phyloP scores from a whole-genome alignment of 2,888 invertebrate genomes.

The Carterocephalus palaemon region DNA sequence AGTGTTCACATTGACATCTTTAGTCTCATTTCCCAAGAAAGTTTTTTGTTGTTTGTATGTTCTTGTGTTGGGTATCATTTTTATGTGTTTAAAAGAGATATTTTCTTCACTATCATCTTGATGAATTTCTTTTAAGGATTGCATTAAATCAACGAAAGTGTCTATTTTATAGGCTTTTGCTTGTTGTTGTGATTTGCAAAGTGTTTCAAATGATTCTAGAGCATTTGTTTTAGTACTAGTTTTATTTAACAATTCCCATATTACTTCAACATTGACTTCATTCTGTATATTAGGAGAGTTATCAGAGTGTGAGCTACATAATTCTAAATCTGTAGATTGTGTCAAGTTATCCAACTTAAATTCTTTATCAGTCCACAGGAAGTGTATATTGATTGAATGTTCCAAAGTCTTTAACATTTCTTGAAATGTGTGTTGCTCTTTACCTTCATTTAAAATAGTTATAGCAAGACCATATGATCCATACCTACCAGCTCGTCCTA shows the following conservation, averaged over 20 bases:
- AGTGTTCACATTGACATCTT: too few species aligned
- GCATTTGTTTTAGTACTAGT: conserved; percentile 23
- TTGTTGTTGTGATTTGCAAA: conserved; percentile 35
- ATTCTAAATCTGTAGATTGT: neutral
- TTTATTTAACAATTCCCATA: conserved; percentile 43
- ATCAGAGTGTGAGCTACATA: neutral
- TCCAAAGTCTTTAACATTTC: conserved; percentile 79
- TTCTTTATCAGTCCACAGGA: conserved; percentile 49
- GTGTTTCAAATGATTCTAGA: conserved; percentile 39
- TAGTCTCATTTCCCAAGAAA: too few species aligned
- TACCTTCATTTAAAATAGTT: conserved; percentile 83
- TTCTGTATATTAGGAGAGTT: conserved; percentile 5
- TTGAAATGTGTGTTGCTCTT: conserved; percentile 80
- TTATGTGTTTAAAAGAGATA: neutral
- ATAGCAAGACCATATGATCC: conserved; percentile 91
- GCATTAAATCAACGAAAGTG: conserved; percentile 43
- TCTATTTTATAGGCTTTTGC: conserved; percentile 32
- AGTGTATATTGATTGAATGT: conserved; percentile 46
- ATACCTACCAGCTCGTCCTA: conserved; percentile 96
- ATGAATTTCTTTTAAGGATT: conserved; percentile 1
- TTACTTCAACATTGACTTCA: conserved; percentile 29
- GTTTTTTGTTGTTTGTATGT: too few species aligned
- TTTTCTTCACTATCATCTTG: neutral
- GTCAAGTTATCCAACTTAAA: conserved; percentile 26
- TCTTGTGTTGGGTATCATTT: too few species aligned